Conservation (phyloP, 2,113 vertebrate genomes). For the Heterotis niloticus region DNA sequence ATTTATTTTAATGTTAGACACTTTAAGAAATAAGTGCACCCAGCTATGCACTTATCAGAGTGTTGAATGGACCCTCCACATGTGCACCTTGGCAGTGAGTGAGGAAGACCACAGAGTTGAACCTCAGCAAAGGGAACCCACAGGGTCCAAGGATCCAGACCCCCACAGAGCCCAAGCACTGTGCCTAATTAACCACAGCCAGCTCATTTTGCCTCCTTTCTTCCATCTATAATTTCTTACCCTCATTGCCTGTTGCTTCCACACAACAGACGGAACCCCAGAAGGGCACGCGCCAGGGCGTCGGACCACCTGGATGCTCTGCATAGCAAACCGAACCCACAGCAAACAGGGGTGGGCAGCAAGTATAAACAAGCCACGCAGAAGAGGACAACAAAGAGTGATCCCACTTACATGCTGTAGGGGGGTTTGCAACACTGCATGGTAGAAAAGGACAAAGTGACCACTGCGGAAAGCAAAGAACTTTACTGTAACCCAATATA, state of each 20-base stretch:
- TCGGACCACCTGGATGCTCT: slow-evolving; percentile 22
- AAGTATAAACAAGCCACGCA: neutral
- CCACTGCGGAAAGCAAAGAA: neutral
- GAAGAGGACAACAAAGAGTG: neutral
- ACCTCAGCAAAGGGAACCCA: neutral
- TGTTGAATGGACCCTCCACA: neutral
- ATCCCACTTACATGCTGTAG: too few relatives aligned
- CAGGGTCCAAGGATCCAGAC: slow-evolving; percentile 13
- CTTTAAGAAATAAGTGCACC: neutral
- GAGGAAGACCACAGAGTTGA: neutral
- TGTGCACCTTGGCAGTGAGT: slow-evolving; percentile 9
- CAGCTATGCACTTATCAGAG: neutral
- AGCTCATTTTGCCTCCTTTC: neutral
- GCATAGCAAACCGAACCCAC: neutral
- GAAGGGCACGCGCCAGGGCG: neutral
- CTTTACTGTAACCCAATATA: slow-evolving; percentile 1
- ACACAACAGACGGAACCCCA: slow-evolving; percentile 3
- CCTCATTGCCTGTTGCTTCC: slow-evolving; percentile 7
- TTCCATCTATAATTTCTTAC: slow-evolving; percentile 24
- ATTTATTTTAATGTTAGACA: neutral
- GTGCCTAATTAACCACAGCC: slow-evolving; percentile 26
- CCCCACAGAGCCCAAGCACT: slow-evolving; percentile 10
- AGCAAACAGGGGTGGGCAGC: neutral
- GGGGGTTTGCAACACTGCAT: too few relatives aligned
- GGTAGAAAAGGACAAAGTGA: neutral